These are phyloP conservation scores for Bambusicola thoracicus DNA, from an alignment of 2,113 vertebrate genomes.

Conservation along the genomic window DNA sequence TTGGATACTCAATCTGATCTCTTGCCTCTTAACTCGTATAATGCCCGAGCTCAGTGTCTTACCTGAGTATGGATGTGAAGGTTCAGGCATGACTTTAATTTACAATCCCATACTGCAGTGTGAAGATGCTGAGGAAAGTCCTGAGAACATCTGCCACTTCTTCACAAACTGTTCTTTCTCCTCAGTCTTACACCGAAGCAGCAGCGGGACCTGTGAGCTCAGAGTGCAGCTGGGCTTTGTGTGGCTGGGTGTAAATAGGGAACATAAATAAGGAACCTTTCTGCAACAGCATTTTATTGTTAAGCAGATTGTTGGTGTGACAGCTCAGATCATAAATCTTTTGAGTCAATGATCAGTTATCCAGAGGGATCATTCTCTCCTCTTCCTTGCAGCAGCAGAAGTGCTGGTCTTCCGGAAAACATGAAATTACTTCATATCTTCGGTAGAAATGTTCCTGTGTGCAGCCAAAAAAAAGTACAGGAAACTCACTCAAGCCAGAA, in stretches of 20 bases:
- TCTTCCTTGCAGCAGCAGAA: not conserved
- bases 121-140: not conserved
- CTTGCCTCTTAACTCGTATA: not conserved
- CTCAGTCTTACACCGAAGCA: not conserved
- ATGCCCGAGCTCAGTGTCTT: not conserved
- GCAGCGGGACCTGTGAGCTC: conserved; percentile 34
- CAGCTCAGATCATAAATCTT: conserved; percentile 29
- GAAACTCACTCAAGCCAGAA: conserved; percentile 9
- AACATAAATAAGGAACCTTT: conserved; percentile 20
- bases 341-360: not conserved
- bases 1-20: not conserved
- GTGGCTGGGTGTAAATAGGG: conserved; percentile 35
- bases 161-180: conserved; percentile 3
- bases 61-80: not conserved
- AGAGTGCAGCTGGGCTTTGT: conserved; percentile 63
- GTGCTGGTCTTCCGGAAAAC: not conserved
- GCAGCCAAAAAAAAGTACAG: not conserved
- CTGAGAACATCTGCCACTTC: not conserved
- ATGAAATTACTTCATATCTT: not conserved
- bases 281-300: conserved; percentile 43
- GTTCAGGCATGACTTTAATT: not conserved
- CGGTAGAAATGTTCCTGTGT: not conserved
- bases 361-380: conserved; percentile 14
- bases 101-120: not conserved
- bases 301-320: conserved; percentile 34